Percentiles rank a stretch among this genome's conserved stretches.
phyloP scores from a whole-genome alignment of 2,888 invertebrate species.

The Tipula unca region DNA sequence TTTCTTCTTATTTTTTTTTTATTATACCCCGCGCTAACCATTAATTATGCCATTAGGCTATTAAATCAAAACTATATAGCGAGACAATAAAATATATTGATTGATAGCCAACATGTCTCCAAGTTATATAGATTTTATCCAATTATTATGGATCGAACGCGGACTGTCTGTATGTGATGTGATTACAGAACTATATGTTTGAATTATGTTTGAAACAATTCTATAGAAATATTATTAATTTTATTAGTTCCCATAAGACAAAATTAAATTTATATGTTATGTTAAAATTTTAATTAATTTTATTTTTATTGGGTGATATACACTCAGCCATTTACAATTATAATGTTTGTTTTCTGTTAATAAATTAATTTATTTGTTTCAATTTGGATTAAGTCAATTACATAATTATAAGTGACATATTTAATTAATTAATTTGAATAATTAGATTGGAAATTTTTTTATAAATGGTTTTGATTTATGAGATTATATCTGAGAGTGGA shows the following conservation, averaged over 20 bases:
- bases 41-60: background rate
- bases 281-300: background rate
- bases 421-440: constrained; percentile 4
- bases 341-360: background rate
- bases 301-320: background rate
- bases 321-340: background rate
- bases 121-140: background rate
- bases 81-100: background rate
- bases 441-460: background rate
- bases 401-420: background rate
- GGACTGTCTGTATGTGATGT: background rate
- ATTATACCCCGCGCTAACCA: background rate
- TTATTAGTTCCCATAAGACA: background rate
- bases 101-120: background rate
- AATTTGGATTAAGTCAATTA: background rate
- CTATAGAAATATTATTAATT: background rate
- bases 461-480: background rate
- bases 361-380: background rate
- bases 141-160: background rate
- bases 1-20: background rate
- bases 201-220: background rate
- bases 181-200: background rate
- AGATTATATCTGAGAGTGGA: background rate
- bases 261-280: background rate
- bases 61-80: background rate